Percentiles rank a stretch among this genome's conserved stretches.
Conservation (phyloP, 2,888 invertebrate genomes). For the Drosophila dives region DNA sequence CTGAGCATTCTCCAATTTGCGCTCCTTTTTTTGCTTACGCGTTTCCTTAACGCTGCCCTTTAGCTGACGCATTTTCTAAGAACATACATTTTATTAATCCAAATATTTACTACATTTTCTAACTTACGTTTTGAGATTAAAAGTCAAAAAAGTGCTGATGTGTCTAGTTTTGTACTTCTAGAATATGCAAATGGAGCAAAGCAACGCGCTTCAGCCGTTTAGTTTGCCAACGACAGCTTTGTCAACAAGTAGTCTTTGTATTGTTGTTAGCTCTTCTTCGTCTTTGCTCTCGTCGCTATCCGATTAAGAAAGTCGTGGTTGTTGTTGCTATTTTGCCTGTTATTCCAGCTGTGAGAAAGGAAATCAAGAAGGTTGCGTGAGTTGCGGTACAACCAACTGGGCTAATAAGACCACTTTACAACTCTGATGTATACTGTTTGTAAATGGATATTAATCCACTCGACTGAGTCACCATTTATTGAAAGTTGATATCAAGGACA, state of each 20-base stretch:
- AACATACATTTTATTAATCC: background rate
- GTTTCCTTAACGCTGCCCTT: constrained; percentile 94
- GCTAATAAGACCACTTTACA: background rate
- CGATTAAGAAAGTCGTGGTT: constrained; percentile 38
- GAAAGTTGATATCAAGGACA: background rate
- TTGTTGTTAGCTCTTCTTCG: constrained; percentile 30
- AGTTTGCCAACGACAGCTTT: constrained; percentile 24
- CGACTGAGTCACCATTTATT: too few species aligned
- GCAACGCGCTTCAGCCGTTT: constrained; percentile 4
- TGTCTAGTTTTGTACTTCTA: constrained; percentile 34
- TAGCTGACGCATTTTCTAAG: constrained; percentile 89
- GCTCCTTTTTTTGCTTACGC: constrained; percentile 92
- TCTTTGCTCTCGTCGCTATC: constrained; percentile 22
- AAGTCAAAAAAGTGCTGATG: constrained; percentile 45
- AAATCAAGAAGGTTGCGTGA: constrained; percentile 20
- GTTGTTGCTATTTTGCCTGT: constrained; percentile 22
- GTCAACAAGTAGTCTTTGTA: constrained; percentile 59
- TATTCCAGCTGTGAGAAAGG: constrained; percentile 36
- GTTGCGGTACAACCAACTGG: background rate
- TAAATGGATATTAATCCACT: too few species aligned
- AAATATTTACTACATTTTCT: background rate
- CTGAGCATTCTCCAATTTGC: constrained; percentile 93
- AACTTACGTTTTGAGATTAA: constrained; percentile 16
- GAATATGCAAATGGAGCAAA: constrained; percentile 29
- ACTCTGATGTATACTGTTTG: background rate